These are phyloP conservation scores for Notarius quadriscutis DNA, from an alignment of 2,113 vertebrate genomes.

Conservation along the genomic window DNA sequence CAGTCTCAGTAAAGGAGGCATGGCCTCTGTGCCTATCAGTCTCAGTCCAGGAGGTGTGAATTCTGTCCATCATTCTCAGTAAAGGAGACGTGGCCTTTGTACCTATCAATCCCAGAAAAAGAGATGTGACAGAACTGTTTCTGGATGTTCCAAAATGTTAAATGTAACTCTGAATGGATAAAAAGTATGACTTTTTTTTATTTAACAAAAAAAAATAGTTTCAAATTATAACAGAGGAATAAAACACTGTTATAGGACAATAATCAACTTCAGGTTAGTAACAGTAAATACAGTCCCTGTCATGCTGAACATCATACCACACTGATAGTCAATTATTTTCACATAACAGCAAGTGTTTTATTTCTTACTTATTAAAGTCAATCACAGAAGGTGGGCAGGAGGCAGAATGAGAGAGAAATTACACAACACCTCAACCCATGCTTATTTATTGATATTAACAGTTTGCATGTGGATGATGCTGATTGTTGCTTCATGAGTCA, in stretches of 20 bases:
- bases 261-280: background rate
- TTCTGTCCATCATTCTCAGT: background rate
- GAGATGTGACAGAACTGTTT: background rate
- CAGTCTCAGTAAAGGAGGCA: background rate
- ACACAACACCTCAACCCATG: too few relatives aligned
- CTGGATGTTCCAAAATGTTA: background rate
- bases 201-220: too few relatives aligned
- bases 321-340: background rate
- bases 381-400: background rate
- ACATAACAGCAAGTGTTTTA: background rate
- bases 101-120: background rate
- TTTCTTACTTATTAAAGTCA: background rate
- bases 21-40: background rate
- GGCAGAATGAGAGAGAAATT: background rate
- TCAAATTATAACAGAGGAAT: background rate
- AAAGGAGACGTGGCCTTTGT: background rate
- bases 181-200: too few relatives aligned
- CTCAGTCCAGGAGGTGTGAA: background rate
- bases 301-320: background rate
- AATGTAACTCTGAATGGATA: background rate
- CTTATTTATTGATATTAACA: background rate
- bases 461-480: background rate
- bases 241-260: background rate
- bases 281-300: background rate
- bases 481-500: background rate